A percentile compares a stretch with the other conserved stretches of the same genome.
phyloP scores from a whole-genome alignment of 2,113 vertebrate genomes.

The Todiramphus saurophagus region DNA sequence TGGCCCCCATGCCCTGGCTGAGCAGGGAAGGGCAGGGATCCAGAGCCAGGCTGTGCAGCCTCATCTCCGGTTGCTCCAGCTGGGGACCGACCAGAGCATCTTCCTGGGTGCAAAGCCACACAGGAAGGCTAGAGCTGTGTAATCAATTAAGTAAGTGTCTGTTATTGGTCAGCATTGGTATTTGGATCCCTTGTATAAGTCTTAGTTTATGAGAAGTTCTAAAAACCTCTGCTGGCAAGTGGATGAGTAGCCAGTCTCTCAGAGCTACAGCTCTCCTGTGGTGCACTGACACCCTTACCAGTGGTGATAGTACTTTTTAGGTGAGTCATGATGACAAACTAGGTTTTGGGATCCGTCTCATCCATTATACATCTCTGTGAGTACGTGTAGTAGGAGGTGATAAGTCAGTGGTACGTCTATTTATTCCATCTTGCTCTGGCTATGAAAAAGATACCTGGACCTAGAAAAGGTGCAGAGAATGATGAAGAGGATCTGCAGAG shows the following conservation, averaged over 20 bases:
- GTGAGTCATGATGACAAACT: neutral
- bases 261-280: neutral
- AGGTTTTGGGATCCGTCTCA: neutral
- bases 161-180: fast-evolving
- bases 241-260: neutral
- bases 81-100: neutral
- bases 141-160: neutral
- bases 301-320: neutral
- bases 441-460: neutral
- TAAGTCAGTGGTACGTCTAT: neutral
- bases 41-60: neutral
- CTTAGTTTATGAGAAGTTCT: neutral
- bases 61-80: neutral
- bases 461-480: neutral
- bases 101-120: neutral
- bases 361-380: neutral
- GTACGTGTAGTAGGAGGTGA: neutral
- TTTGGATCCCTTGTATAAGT: neutral
- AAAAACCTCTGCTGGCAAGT: neutral
- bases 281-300: neutral
- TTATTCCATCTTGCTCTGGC: neutral
- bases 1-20: neutral
- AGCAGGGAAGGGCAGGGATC: neutral
- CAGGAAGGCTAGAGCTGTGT: neutral
- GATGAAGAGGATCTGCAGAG: neutral